Evolutionary conservation across 1,140 invertebrate species (phyloP), one percentile per base, ranked within the genome.

Genomic region (Penaeus indicus): DNA sequence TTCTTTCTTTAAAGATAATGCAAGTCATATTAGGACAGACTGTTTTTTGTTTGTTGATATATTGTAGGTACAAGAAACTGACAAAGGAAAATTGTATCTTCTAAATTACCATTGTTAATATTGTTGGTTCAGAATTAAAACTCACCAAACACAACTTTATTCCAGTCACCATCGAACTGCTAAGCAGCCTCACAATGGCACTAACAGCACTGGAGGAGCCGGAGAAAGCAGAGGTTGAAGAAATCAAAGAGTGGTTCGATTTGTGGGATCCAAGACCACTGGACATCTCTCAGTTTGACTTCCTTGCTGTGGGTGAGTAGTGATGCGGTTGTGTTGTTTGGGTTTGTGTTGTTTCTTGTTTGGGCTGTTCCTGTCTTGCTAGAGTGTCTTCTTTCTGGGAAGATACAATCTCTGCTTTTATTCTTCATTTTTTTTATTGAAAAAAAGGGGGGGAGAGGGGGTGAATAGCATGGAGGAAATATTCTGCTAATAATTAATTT

Each of bases 231-330:
- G 38, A n/a, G 8, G 21, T 60, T 38, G 81, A 84, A 21, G 79
- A 69, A 21, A n/a, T 60, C 22, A 42, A 62, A 8, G 69, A 88
- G n/a, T 88, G 86, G 86, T 22, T 32, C 11, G 80, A 42, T 10
- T 47, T 88, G 21, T 88, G 86, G 86, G 54, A 83, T 18, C 38
- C 60, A 7, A 75, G 54, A 38, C 67, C 86, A n/a, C 64, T 88
- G 16, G 38, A 82, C 32, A n/a, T 60, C 1, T 47, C 67, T 16
- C 80, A 88, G 42, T 88, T 88, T 69, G n/a, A 80, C 5, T 77
- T 88, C 67, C 67, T 88, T 27, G 81, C 25, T 63, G 80, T 88
- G 7, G 86, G 86, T 88, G 27, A 88, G 86, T 84, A 42, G 67
- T 62, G 32, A 13, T 83, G 10, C 11, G 8, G 1, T 62, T 82